These are phyloP conservation scores for Cheilosia grossa DNA, from an alignment of 2,888 invertebrate species.

Conservation along the genomic window DNA sequence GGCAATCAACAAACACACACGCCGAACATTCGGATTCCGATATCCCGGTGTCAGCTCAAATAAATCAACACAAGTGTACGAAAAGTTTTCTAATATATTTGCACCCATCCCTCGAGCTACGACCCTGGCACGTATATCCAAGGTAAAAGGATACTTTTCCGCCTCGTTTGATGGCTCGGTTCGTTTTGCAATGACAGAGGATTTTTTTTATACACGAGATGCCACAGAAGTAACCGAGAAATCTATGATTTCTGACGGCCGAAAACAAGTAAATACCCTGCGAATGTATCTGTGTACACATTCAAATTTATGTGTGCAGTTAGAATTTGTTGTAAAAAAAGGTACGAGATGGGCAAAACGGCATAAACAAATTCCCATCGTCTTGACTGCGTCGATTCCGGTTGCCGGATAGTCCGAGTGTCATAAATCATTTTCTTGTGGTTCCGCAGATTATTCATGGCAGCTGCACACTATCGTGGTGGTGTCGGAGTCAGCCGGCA, in stretches of 20 bases:
- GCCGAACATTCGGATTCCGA: constrained; percentile 19
- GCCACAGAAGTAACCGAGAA: constrained; percentile 48
- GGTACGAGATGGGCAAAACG: constrained; percentile 45
- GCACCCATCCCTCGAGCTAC: background rate
- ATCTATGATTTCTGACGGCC: constrained; percentile 52
- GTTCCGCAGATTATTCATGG: constrained; percentile 73
- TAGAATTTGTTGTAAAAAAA: background rate
- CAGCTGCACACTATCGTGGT: constrained; percentile 70
- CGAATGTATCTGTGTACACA: constrained; percentile 16
- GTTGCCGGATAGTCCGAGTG: constrained; percentile 20
- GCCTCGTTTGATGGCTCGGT: constrained; percentile 55
- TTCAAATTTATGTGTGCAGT: no score
- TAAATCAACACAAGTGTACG: constrained; percentile 64
- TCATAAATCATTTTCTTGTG: constrained; percentile 73
- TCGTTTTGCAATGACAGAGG: constrained; percentile 24
- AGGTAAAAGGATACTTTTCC: constrained; percentile 51
- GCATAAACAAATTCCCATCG: constrained; percentile 35
- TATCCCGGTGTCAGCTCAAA: constrained; percentile 63
- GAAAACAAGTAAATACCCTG: constrained; percentile 12
- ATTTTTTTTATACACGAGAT: constrained; percentile 21
- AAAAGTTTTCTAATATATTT: constrained; percentile 69
- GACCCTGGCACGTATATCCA: constrained; percentile 35
- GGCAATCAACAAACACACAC: constrained; percentile 36
- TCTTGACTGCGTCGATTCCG: constrained; percentile 37
- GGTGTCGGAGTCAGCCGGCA: constrained; percentile 18